phyloP scores from a whole-genome alignment of 2,113 vertebrate species.

The Tor tambroides region DNA sequence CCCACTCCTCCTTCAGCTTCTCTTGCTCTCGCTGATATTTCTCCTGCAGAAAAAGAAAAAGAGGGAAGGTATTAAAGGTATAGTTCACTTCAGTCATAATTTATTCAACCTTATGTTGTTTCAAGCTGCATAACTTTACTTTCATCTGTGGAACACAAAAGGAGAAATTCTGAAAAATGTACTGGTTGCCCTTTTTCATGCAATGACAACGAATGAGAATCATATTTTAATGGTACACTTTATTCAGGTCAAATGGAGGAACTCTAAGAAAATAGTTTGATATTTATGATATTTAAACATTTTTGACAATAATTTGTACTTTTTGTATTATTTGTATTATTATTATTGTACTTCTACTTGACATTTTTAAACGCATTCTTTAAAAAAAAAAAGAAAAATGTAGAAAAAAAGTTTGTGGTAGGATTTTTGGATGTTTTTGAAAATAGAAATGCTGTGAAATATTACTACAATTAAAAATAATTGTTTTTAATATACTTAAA shows the following conservation, averaged over 20 bases:
- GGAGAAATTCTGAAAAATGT: neutral
- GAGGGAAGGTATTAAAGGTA: neutral
- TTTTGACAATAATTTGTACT: too few relatives aligned
- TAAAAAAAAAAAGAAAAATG: too few relatives aligned
- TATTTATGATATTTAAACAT: neutral
- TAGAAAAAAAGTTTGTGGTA: too few relatives aligned
- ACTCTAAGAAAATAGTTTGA: neutral
- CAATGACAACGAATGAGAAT: neutral
- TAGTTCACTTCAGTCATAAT: neutral
- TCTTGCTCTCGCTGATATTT: slow-evolving; percentile 93
- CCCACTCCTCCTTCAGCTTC: slow-evolving; percentile 96
- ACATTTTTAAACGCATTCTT: too few relatives aligned
- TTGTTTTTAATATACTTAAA: too few relatives aligned
- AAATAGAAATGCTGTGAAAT: too few relatives aligned
- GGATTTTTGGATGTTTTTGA: too few relatives aligned
- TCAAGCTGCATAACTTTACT: neutral
- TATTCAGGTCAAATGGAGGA: neutral
- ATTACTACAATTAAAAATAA: too few relatives aligned
- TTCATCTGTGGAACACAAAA: neutral
- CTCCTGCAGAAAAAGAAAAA: slow-evolving; percentile 75
- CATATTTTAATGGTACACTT: neutral
- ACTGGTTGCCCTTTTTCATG: neutral
- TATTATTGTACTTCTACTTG: too few relatives aligned
- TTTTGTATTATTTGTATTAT: too few relatives aligned
- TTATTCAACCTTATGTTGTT: too few relatives aligned